Conservation (phyloP, 1,140 invertebrate species). For the Cyclargus thomasi region DNA sequence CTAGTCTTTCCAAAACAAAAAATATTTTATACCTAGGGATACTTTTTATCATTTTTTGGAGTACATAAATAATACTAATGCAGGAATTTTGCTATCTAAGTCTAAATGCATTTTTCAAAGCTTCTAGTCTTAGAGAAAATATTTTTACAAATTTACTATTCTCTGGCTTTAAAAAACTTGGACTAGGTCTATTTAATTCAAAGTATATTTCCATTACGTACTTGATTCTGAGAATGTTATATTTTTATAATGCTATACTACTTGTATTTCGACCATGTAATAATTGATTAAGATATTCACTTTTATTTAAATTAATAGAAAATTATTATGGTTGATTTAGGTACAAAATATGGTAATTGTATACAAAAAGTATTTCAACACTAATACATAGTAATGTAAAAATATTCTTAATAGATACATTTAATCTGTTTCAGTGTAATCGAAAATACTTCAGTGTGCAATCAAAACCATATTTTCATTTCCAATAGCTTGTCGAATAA, state of each 20-base stretch:
- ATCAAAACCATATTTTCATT: background rate
- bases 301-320: background rate
- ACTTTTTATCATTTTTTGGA: background rate
- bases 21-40: too few species aligned
- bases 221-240: background rate
- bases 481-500: background rate
- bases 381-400: background rate
- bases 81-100: background rate
- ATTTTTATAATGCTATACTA: background rate
- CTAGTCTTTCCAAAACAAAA: too few species aligned
- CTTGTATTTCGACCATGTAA: too few species aligned
- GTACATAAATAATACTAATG: background rate
- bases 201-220: background rate
- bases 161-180: background rate
- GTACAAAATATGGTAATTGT: background rate
- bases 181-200: background rate
- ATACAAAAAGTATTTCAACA: background rate
- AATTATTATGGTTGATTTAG: background rate
- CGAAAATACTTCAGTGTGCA: background rate
- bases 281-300: too few species aligned
- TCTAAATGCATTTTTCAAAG: background rate
- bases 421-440: background rate
- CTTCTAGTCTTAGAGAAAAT: background rate
- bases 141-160: background rate
- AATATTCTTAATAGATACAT: background rate